A percentile compares a stretch with the other conserved stretches of the same genome.
Conservation (phyloP, 2,113 vertebrate genomes). For the Rattus rattus region DNA sequence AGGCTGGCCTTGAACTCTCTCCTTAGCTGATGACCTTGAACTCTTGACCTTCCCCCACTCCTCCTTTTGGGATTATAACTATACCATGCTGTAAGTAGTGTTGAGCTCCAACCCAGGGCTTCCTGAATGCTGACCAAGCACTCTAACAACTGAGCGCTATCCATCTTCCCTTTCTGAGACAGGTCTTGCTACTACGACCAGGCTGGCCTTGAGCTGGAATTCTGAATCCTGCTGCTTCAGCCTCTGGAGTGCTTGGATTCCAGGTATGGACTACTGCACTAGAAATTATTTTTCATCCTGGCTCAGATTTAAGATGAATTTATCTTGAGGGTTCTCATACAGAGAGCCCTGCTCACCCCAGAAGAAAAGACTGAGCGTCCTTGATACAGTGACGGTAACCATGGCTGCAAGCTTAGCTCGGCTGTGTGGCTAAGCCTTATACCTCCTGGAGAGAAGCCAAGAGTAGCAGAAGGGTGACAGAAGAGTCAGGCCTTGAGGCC, state of each 20-base stretch:
- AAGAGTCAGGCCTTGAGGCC: not conserved
- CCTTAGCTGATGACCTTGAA: not conserved
- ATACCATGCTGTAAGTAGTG: not conserved
- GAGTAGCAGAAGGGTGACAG: not conserved
- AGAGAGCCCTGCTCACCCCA: not conserved
- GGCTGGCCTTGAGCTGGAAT: not conserved
- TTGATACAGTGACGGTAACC: not conserved
- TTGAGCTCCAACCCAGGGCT: not conserved
- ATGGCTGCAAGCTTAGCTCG: not conserved
- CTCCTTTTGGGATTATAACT: not conserved
- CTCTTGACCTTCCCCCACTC: not conserved
- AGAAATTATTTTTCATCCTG: not conserved
- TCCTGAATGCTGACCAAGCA: too few relatives aligned
- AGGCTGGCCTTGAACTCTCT: not conserved
- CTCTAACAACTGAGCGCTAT: not conserved
- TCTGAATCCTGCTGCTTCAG: not conserved
- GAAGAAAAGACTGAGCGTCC: not conserved
- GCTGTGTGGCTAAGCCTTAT: not conserved
- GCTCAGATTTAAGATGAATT: slow-evolving; percentile 11
- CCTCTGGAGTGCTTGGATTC: not conserved
- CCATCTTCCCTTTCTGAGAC: not conserved
- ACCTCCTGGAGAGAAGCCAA: not conserved
- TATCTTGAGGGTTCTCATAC: not conserved
- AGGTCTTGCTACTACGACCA: not conserved
- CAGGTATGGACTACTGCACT: not conserved